Base-by-base conservation (phyloP, 1,140 invertebrate genomes). In the Zaprionus camerounensis region DNA sequence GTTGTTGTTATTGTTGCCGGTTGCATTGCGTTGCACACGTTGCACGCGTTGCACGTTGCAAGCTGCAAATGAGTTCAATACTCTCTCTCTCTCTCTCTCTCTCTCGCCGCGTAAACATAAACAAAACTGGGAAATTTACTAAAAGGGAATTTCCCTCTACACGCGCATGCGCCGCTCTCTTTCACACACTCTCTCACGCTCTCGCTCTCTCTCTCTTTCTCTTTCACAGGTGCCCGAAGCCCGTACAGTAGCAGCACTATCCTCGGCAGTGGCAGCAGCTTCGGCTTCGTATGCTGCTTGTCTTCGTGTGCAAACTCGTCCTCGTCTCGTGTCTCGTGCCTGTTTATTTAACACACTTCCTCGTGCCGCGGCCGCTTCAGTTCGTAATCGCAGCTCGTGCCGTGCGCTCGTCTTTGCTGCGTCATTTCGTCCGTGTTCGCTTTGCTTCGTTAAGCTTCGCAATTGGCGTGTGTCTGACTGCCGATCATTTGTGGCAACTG, bases 301-400 rank as follows among this genome's bases (percentile, higher is more conserved):
- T 71, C 51, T 26, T 46, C 24, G 22, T 15, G 12, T 17, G 31
- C 62, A 41, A 41, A 5, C 13, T 51, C 46, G 20, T 22, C 34
- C 6, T 46, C 44, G 61, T 15, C 11, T 38, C 51, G 36, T 34
- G 13, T 24, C 34, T 81, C 74, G 74, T 75, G 31, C 34, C 62
- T 91, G 85, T 91, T 91, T 91, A 91, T 91, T 91, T 91, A 91
- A 91, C 80, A 91, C 85, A 91, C 67, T 77, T 91, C 62, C 80
- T 90, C 78, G 82, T 74, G 64, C 63, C 59, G 58, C 57, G 49
- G 31, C 17, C 61, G 72, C 24, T n/a, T 91, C 81, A 91, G 90
- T 91, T 91, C 82, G 90, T 91, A 74, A 64, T 74, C 73, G 80
- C 56, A 78, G 70, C 81, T 88, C 84, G 84, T 78, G 68, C 49